Evolutionary conservation across 2,113 vertebrate species (phyloP).

Genomic region (Limnothrissa miodon): DNA sequence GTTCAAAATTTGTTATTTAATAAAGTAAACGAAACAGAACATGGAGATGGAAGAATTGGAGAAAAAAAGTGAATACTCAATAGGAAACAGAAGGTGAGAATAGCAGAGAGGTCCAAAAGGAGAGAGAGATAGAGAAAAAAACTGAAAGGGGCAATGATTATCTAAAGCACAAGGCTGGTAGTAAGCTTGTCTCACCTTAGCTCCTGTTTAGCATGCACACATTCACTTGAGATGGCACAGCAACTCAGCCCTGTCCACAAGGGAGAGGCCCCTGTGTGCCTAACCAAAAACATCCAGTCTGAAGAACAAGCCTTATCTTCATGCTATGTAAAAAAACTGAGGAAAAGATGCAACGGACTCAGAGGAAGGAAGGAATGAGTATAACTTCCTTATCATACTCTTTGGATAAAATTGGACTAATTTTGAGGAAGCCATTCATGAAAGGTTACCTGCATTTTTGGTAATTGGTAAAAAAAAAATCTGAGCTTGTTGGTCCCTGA

Average conservation of each 20-base stretch:
- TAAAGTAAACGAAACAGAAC: constrained; percentile 6
- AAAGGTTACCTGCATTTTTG: not conserved
- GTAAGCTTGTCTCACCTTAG: constrained; percentile 40
- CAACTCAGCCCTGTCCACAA: not conserved
- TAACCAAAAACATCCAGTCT: not conserved
- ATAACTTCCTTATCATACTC: not conserved
- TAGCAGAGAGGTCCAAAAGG: not conserved
- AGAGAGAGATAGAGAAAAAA: not conserved
- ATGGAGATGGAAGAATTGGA: not conserved
- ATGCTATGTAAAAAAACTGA: not conserved
- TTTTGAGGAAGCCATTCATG: not conserved
- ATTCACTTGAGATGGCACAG: not conserved
- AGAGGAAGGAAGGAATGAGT: not conserved
- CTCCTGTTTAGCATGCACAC: constrained; percentile 20
- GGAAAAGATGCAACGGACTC: not conserved
- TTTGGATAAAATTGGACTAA: not conserved
- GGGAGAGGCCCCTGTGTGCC: not conserved
- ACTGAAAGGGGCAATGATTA: not conserved
- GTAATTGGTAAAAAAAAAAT: constrained; percentile 5
- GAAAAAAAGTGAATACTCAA: not conserved
- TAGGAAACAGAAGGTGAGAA: not conserved
- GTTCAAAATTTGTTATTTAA: not conserved
- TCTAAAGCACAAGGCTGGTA: constrained; percentile 35
- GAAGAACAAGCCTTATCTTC: not conserved
- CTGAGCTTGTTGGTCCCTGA: not conserved